Evolutionary conservation across 2,113 vertebrate genomes (phyloP).

Genomic region (Pteruthius melanotis): DNA sequence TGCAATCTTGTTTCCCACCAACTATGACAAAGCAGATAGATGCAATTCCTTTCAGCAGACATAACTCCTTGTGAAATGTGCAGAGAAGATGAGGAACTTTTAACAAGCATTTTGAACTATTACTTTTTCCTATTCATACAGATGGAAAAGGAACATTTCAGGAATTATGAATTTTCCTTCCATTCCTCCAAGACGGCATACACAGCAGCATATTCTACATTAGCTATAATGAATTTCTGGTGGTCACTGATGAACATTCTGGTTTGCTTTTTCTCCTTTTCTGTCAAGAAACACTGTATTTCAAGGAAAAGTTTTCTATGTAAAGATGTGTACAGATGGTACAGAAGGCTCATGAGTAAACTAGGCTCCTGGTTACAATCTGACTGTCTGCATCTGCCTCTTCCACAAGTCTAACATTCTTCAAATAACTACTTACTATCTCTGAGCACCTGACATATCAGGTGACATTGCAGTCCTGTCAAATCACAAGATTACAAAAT

Average conservation of each 20-base stretch:
- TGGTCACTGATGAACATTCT: neutral
- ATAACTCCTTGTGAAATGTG: neutral
- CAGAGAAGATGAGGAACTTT: neutral
- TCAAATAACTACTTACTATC: neutral
- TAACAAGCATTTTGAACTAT: neutral
- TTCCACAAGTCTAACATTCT: neutral
- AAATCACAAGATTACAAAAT: constrained; percentile 44
- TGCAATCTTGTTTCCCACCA: neutral
- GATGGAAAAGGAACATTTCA: neutral
- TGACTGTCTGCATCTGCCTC: neutral
- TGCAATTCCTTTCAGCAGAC: neutral
- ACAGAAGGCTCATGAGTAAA: neutral
- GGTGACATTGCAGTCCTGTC: neutral
- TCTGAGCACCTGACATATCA: neutral
- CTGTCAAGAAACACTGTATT: neutral
- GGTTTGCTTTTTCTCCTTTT: neutral
- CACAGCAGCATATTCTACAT: neutral
- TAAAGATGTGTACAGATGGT: neutral
- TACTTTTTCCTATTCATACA: neutral
- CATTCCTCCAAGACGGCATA: neutral
- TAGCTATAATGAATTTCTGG: neutral
- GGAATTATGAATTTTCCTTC: neutral
- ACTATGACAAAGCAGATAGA: neutral
- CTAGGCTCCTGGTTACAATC: neutral
- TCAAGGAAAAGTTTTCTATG: neutral